Evolutionary conservation across 2,888 invertebrate genomes (phyloP).

Genomic region (Sesia apiformis): DNA sequence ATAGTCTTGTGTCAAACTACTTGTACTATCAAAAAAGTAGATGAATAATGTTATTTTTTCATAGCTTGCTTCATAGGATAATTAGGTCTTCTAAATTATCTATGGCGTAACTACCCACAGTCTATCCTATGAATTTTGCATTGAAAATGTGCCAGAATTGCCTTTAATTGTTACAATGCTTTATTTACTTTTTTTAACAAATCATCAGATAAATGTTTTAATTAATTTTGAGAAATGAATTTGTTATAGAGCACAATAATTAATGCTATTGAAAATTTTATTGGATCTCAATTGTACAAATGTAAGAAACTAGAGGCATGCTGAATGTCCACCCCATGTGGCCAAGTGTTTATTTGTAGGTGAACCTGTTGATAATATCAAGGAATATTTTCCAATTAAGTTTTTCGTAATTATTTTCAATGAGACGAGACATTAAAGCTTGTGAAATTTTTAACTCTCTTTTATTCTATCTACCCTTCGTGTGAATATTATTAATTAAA

Average conservation of each 20-base stretch:
- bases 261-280: conserved; percentile 19
- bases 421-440: conserved; percentile 43
- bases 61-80: background rate
- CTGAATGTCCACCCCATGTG: background rate
- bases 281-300: conserved; percentile 60
- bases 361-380: conserved; percentile 3
- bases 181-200: conserved; percentile 4
- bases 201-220: background rate
- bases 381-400: conserved; percentile 50
- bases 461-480: conserved; percentile 4
- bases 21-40: background rate
- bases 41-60: background rate
- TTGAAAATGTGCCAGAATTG: conserved; percentile 36
- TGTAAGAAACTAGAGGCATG: conserved; percentile 2
- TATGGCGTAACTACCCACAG: background rate
- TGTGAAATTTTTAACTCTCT: conserved; percentile 25
- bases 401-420: conserved; percentile 46
- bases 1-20: background rate
- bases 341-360: background rate
- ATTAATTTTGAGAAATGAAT: background rate
- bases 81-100: background rate
- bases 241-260: background rate
- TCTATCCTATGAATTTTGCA: conserved; percentile 7
- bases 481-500: background rate
- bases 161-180: conserved; percentile 19